Base-by-base conservation (phyloP, 1,140 invertebrate species). In the Diabrotica undecimpunctata region DNA sequence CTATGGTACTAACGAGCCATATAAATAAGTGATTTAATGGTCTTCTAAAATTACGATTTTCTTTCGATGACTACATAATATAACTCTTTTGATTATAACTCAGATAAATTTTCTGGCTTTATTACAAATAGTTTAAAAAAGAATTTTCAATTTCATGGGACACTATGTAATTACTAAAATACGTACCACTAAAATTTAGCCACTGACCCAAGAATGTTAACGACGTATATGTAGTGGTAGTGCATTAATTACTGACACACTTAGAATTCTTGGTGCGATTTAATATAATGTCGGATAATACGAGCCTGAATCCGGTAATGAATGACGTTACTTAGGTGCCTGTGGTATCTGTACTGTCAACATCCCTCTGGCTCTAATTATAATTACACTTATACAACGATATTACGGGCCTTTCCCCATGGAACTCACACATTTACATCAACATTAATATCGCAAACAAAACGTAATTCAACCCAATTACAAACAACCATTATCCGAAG, bases 261-360 rank as follows among this genome's bases (percentile, higher is more conserved):
- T 25, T 25, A 25, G 70, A 69, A 71, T 71, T 66, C 65, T 71
- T 71, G 70, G 67, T 46, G 67, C 70, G 70, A 71, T 69, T 71
- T 69, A 69, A 67, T 62, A 66, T 66, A 69, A 71, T 67, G 70
- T 66, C 60, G 64, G 70, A 66, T 71, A 67, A 69, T 66, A 65
- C 62, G 63, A 63, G 64, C 65, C 67, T 59, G 70, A 69, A 71
- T 69, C 65, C 67, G 54, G 67, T 71, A 71, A 71, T 71, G 70
- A 69, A 71, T 69, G 70, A 66, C 62, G 70, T 71, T 71, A 71
- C 70, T 71, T 69, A 69, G 67, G 58, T 68, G 63, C 25, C n/a
- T 57, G 55, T 36, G 55, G 55, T 57, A 57, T 57, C 55, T 57
- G 55, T 57, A 61, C 60, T 68, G 65, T 66, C 69, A 70, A 70